Base-by-base conservation (phyloP, 2,113 vertebrate genomes). In the Clarias gariepinus region DNA sequence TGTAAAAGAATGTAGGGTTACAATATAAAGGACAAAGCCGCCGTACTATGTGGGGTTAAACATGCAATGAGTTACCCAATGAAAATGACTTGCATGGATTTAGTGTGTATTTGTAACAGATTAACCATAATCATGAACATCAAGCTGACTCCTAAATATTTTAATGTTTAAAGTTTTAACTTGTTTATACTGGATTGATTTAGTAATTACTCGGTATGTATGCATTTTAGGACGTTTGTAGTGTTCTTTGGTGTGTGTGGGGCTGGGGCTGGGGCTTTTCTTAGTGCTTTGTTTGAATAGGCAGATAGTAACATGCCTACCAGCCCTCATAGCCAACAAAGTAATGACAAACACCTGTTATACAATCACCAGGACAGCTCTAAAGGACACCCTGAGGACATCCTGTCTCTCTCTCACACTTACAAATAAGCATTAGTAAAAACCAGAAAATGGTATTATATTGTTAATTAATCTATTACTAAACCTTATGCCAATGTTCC, bases 291-390 rank as follows among this genome's bases (percentile, higher is more conserved):
- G 88, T 92, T 88, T 90, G 88, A 91, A 92, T 85, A 55, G 91
- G 12, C 68, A 68, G 89, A 91, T 88, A 79, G 68, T 80, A 63
- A 83, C 84, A 30, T 82, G 85, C 73, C 58, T 85, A 76, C 69
- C 25, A 57, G 82, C 12, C 47, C 52, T 18, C 69, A 69, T 88
- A 64, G 78, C 85, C 90, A 82, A 91, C 89, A 90, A 89, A 89
- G 90, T 93, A 92, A 94, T 90, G 82, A 91, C 91, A 88, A 89
- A 88, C 94, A 93, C 92, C 94, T 94, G 93, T 95, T 91, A 23
- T 87, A 77, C 82, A 66, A 84, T 21, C 86, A 78, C 85, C 83
- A 85, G 79, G 47, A 68, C 57, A 78, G 69, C 66, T n/a, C 84
- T 33, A 73, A 74, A 87, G 91, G 91, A 93, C 93, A 88, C 78